phyloP scores from a whole-genome alignment of 2,113 vertebrate genomes.

The Chaetodon trifascialis region DNA sequence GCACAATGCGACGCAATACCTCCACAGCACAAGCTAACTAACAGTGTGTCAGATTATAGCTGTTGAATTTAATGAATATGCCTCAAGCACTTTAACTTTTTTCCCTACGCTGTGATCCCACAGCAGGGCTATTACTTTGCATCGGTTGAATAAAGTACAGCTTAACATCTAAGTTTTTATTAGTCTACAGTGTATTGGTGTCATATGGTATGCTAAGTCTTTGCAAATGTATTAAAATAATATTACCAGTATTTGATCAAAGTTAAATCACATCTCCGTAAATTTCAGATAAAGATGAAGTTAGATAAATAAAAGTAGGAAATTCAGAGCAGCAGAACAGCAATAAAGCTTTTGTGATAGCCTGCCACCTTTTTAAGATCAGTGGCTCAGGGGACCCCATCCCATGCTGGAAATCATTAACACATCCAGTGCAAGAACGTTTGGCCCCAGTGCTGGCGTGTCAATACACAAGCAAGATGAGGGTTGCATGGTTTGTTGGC shows the following conservation, averaged over 20 bases:
- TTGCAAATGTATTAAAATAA: not conserved
- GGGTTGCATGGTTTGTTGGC: conserved; percentile 52
- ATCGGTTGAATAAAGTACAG: not conserved
- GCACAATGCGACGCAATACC: not conserved
- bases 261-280: not conserved
- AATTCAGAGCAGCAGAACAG: not conserved
- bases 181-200: not conserved
- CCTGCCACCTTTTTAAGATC: conserved; percentile 13
- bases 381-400: conserved; percentile 5
- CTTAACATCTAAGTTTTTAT: not conserved
- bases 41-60: conserved; percentile 11
- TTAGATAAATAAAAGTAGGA: too few species aligned
- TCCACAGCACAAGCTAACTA: conserved; percentile 6
- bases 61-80: conserved; percentile 5
- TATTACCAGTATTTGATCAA: not conserved
- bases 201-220: not conserved
- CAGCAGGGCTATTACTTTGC: not conserved
- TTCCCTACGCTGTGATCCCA: not conserved
- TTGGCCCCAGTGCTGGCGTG: conserved; percentile 31
- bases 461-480: conserved; percentile 44
- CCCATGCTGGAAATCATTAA: conserved; percentile 29
- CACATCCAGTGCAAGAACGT: conserved; percentile 16
- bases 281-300: not conserved
- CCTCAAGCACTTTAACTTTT: not conserved
- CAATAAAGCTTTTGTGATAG: not conserved